phyloP scores from a whole-genome alignment of 2,888 invertebrate species.

The Drosophila aldrichi region DNA sequence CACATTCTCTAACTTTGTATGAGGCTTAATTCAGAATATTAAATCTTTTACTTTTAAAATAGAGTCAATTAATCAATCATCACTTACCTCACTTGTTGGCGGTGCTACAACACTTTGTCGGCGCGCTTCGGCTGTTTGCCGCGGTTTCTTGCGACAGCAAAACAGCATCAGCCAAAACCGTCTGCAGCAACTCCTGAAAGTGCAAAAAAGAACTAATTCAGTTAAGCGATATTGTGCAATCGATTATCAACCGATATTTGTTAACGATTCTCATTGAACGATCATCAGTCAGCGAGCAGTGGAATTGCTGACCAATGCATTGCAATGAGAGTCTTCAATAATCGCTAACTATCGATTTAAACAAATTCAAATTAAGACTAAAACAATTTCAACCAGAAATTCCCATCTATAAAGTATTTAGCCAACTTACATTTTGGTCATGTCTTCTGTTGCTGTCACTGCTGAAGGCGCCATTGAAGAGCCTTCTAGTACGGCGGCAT shows the following conservation, averaged over 20 bases:
- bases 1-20: neutral
- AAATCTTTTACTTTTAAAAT: too few species aligned
- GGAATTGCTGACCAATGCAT: neutral
- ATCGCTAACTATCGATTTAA: neutral
- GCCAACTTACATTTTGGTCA: constrained; percentile 49
- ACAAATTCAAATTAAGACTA: neutral
- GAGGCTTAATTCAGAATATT: neutral
- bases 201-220: neutral
- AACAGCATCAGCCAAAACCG: constrained; percentile 80
- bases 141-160: constrained; percentile 86
- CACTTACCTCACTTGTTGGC: constrained; percentile 81
- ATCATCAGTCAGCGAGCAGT: neutral
- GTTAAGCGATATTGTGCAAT: neutral
- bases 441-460: constrained; percentile 38
- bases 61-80: neutral
- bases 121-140: constrained; percentile 82
- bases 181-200: constrained; percentile 82
- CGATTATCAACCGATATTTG: neutral
- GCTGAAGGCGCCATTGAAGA: constrained; percentile 83
- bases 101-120: constrained; percentile 88
- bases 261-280: neutral
- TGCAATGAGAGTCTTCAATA: too few species aligned
- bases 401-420: too few species aligned
- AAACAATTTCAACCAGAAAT: neutral
- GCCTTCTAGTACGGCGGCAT: constrained; percentile 87